Evolutionary conservation across 2,797 vertebrate genomes (phyloP).

Genomic region (Oreonectes daqikongensis): DNA sequence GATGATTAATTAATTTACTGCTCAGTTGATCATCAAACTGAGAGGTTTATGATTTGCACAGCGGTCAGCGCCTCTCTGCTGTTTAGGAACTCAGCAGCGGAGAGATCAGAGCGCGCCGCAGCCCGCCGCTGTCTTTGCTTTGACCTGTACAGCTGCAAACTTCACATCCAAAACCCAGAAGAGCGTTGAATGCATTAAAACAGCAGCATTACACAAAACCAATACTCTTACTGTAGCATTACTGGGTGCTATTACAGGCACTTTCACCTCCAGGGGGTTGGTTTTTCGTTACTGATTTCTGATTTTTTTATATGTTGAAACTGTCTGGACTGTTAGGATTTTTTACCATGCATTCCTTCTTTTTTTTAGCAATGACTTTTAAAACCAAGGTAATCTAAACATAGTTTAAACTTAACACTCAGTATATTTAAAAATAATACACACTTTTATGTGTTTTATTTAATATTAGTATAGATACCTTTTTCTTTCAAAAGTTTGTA

Average conservation of each 20-base stretch:
- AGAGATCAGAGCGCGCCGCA: conserved; percentile 55
- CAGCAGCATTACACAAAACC: background rate
- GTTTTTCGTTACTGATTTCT: background rate
- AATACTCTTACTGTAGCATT: background rate
- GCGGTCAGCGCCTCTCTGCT: conserved; percentile 81
- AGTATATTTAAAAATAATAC: too few species aligned
- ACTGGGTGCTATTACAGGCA: background rate
- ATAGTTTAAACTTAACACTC: too few species aligned
- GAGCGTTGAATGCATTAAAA: background rate
- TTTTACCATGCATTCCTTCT: background rate
- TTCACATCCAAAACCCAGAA: conserved; percentile 1
- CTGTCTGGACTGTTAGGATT: too few species aligned
- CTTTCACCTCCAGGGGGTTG: background rate
- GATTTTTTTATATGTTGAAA: background rate
- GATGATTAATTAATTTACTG: conserved; percentile 99
- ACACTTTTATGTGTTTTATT: too few species aligned
- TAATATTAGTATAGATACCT: too few species aligned
- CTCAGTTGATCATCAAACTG: conserved; percentile 98
- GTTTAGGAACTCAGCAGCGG: conserved; percentile 40
- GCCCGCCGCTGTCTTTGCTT: conserved; percentile 79
- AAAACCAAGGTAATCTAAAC: too few species aligned
- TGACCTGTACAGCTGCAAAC: conserved; percentile 74
- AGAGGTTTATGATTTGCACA: conserved; percentile 96
- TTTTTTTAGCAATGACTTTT: too few species aligned
- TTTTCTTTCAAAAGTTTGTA: too few species aligned